Percentiles rank a stretch among this genome's conserved stretches.
Conservation (phyloP, 2,113 vertebrate species). For the Nannobrachium achirus region DNA sequence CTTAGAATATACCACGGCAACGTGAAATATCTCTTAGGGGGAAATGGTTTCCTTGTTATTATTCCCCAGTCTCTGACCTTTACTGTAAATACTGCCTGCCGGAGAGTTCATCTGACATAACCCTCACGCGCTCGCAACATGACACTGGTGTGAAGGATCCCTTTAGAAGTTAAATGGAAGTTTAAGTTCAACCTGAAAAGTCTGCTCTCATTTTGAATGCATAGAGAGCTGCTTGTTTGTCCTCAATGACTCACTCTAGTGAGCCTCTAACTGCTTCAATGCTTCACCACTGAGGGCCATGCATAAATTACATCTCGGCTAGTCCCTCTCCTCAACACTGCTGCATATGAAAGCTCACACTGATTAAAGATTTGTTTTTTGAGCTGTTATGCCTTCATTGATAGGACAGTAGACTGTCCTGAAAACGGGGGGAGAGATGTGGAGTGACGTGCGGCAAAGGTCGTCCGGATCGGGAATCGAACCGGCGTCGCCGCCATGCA, state of each 20-base stretch:
- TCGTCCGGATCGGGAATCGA: no score
- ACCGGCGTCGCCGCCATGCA: no score
- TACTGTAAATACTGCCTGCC: constrained; percentile 56
- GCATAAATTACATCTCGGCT: constrained; percentile 63
- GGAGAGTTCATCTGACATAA: constrained; percentile 37
- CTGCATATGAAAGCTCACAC: constrained; percentile 15
- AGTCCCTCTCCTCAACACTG: constrained; percentile 34
- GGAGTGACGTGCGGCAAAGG: no score
- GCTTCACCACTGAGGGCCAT: constrained; percentile 41
- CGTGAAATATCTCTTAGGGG: constrained; percentile 54
- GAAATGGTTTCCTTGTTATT: constrained; percentile 54
- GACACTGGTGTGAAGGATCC: not conserved
- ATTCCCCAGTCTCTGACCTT: constrained; percentile 67
- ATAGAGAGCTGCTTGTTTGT: constrained; percentile 62
- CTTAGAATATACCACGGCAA: constrained; percentile 56
- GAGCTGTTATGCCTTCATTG: no score
- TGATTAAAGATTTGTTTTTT: no score
- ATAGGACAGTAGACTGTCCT: no score
- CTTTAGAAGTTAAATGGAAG: constrained; percentile 53
- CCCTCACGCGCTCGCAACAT: constrained; percentile 22
- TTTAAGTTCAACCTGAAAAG: constrained; percentile 57
- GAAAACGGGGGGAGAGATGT: no score
- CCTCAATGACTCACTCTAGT: constrained; percentile 60
- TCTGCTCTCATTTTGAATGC: constrained; percentile 59
- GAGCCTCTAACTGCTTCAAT: constrained; percentile 51